phyloP scores from a whole-genome alignment of 2,797 vertebrate genomes.

The Pterois miles region DNA sequence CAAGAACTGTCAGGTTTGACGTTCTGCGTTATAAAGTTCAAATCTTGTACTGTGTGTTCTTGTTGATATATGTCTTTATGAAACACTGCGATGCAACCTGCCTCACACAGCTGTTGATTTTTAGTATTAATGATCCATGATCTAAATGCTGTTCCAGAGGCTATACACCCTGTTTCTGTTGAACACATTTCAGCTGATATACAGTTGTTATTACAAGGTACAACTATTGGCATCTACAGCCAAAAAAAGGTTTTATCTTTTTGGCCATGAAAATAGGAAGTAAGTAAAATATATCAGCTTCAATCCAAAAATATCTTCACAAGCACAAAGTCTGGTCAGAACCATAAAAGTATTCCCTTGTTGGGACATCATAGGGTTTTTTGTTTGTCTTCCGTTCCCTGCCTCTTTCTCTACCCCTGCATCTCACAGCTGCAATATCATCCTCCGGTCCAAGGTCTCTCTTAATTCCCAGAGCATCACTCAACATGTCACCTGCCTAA shows the following conservation, averaged over 20 bases:
- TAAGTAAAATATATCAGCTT: background rate
- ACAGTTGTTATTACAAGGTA: background rate
- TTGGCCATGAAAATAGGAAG: slow-evolving; percentile 10
- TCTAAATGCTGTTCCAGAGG: background rate
- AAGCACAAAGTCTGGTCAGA: slow-evolving; percentile 33
- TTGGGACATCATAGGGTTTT: slow-evolving; percentile 22
- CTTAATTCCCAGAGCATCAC: slow-evolving; percentile 41
- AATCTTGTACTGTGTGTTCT: background rate
- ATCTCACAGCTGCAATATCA: slow-evolving; percentile 49
- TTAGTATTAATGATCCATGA: background rate
- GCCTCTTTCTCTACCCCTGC: background rate
- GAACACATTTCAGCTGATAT: background rate
- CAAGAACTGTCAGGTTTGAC: background rate
- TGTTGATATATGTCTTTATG: slow-evolving; percentile 20
- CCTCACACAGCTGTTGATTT: background rate
- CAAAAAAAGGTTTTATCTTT: slow-evolving; percentile 21
- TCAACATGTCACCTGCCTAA: slow-evolving; percentile 53
- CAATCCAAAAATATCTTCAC: slow-evolving; percentile 33
- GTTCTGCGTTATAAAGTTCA: background rate
- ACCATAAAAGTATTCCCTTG: slow-evolving; percentile 59
- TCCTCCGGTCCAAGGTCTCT: slow-evolving; percentile 44
- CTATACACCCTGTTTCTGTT: background rate
- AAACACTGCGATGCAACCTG: slow-evolving; percentile 6
- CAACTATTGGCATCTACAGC: background rate
- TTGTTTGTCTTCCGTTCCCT: slow-evolving; percentile 14